A percentile compares a stretch with the other conserved stretches of the same genome.
Evolutionary conservation across 2,113 vertebrate genomes (phyloP).

Genomic region (Oriolus oriolus): DNA sequence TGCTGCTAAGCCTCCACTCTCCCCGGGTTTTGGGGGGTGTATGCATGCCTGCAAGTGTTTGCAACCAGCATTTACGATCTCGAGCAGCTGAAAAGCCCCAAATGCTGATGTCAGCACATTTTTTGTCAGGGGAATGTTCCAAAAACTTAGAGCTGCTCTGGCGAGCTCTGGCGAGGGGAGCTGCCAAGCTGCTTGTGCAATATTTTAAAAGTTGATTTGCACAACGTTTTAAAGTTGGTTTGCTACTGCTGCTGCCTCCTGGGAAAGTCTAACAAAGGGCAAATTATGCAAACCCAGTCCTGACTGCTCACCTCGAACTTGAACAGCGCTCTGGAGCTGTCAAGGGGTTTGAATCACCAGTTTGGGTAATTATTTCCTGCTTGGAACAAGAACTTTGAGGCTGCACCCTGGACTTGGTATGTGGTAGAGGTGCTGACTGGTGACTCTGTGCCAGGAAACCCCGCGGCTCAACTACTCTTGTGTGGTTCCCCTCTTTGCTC

Average conservation of each 20-base stretch:
- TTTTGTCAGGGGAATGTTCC: neutral
- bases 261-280: neutral
- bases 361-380: neutral
- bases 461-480: neutral
- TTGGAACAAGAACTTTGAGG: neutral
- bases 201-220: neutral
- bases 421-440: neutral
- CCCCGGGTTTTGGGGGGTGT: fast-evolving
- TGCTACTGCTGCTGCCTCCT: neutral
- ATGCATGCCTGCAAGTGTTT: neutral
- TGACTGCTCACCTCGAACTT: neutral
- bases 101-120: neutral
- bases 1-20: neutral
- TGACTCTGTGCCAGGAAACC: neutral
- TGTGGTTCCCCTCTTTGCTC: neutral
- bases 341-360: neutral
- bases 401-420: neutral
- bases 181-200: neutral
- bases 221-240: neutral
- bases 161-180: neutral
- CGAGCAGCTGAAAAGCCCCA: neutral
- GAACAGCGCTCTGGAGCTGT: neutral
- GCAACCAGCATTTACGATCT: neutral
- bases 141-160: neutral
- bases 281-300: neutral